Evolutionary conservation across 1,140 invertebrate species (phyloP), one percentile per base, ranked within the genome.

Genomic region (Druon quercuslanigerum): DNA sequence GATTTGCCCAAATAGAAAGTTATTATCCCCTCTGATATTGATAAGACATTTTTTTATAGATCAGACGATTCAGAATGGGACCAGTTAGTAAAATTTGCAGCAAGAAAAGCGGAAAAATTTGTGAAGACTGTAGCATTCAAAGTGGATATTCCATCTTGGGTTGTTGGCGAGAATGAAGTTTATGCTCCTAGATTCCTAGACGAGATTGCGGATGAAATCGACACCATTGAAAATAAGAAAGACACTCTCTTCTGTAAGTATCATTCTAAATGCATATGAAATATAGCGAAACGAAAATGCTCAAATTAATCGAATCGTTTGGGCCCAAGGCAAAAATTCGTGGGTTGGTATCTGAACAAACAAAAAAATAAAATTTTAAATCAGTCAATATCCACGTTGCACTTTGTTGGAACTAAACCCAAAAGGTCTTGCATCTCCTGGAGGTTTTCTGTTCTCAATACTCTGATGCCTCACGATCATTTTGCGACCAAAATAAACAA

Each of bases 141-240:
- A 90, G 89, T 96, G 40, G 90, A 94, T 50, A 90, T 96, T 73
- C 94, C 95, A 56, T 92, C 94, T 40, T 94, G 94, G 73, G 92
- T 95, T 3, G 95, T 94, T 4, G 90, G 88, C 50, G 94, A 95
- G 56, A 93, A 93, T 6, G 94, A 95, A 14, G 92, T 94, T 33
- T 96, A 96, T 80, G 93, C 95, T 2, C 95, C 96, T 1, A 92
- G 95, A 78, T 96, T 97, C 87, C 92, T 97, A 20, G 95, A 96
- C 79, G 95, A 96, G 84, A 96, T 97, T 79, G 94, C 95, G 66
- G 94, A 95, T 83, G 96, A 97, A 89, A 93, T 96, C 5, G 95
- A 96, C 84, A 93, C 94, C 2, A 92, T 96, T 76, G 95, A 96
- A 86, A 94, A 96, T 80, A 96, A 97, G 87, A 95, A 95, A 79